Evolutionary conservation across 1,140 invertebrate species (phyloP).

Genomic region (Kradibia gibbosae): DNA sequence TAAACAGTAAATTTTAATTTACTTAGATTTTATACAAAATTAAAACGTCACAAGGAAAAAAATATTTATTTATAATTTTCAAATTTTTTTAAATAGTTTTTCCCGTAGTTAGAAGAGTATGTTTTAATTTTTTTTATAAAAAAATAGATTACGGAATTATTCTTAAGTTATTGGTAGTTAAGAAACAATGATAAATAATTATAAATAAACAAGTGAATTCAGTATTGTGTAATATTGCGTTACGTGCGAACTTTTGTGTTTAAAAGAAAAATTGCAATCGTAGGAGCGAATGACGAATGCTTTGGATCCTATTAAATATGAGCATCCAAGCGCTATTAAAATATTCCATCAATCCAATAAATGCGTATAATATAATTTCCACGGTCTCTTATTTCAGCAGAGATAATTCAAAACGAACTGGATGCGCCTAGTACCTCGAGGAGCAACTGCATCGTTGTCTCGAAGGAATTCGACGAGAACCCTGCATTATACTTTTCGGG

Average conservation of each 20-base stretch:
- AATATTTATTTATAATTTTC: too few relatives aligned
- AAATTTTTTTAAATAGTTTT: too few relatives aligned
- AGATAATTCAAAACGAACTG: neutral
- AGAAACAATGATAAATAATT: neutral
- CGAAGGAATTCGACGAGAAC: neutral
- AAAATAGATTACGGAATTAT: too few relatives aligned
- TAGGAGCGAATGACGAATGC: neutral
- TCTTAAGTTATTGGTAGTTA: too few relatives aligned
- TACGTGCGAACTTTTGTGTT: neutral
- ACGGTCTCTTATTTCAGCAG: neutral
- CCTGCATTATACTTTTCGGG: conserved; percentile 1
- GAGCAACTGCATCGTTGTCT: too few relatives aligned
- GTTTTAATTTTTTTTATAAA: too few relatives aligned
- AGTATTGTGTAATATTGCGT: too few relatives aligned
- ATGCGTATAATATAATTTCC: neutral
- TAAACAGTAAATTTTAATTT: too few relatives aligned
- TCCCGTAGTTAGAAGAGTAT: too few relatives aligned
- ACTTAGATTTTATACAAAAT: too few relatives aligned
- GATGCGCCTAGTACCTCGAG: neutral
- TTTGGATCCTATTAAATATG: neutral
- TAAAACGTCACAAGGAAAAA: too few relatives aligned
- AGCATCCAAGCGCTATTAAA: neutral
- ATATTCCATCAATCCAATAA: neutral
- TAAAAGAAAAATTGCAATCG: neutral
- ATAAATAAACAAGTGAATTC: neutral